Evolutionary conservation across 2,113 vertebrate genomes (phyloP), one percentile per base, ranked within the genome.

Genomic region (Pithys albifrons): DNA sequence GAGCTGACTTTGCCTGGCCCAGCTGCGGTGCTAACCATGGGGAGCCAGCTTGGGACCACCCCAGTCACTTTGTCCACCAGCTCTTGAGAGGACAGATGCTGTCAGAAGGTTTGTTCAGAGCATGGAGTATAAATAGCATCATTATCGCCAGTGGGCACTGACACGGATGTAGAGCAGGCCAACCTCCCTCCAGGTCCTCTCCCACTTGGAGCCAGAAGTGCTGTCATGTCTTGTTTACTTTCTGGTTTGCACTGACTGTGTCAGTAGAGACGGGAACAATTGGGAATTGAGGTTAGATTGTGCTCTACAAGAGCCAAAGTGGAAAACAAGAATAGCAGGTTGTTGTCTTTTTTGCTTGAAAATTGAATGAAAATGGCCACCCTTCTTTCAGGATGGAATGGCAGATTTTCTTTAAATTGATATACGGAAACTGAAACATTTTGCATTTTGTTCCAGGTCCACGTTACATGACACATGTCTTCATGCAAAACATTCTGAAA

Each of bases 251-350:
- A 27, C 51, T 62, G 66, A 79, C 62, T 75, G 10, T 73, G 76
- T 95, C 92, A 95, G 64, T 73, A 91, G 79, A 79, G 88, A 94
- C 31, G 58, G 69, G 35, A 94, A 89, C 65, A 92, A 90, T 62
- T 76, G 52, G 66, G 88, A 97, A 91, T 9, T 54, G 59, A 3
- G 4, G 45, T 88, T 84, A 77, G 49, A n/a, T n/a, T 5, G 3
- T 35, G 71, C 65, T 55, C 71, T 46, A 19, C 1, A 19, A 71
- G n/a, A 91, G 52, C 31, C 1, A 5, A 41, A 28, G 58, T 3
- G 7, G 82, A 79, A 91, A 78, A 20, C 3, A 25, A 87, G 43
- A 75, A 14, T 14, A 51, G 73, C 19, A 67, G 5, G 22, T 9
- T 69, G 28, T 17, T 49, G 51, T n/a, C 24, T 51, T 66, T 93